Evolutionary conservation across 2,113 vertebrate genomes (phyloP), one percentile per base, ranked within the genome.

Genomic region (Megalops atlanticus): DNA sequence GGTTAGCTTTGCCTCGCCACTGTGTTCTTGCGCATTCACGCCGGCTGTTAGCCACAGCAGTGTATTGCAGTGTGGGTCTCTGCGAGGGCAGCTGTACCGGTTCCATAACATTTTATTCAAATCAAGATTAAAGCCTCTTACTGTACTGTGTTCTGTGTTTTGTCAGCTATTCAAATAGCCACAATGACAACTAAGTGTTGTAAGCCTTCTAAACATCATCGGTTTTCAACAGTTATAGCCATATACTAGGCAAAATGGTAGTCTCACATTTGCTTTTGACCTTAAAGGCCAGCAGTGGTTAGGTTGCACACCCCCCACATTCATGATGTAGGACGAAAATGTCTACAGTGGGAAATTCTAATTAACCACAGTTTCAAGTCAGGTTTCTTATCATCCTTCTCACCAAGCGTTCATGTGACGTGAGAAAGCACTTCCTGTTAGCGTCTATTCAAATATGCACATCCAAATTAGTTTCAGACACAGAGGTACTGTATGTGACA

Each of bases 271-370:
- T n/a, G n/a, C 8, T 10, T 10, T 64, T 27, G 8, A 58, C 58
- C 58, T 10, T 11, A 31, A 64, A 64, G 31, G 31, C 7, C n/a
- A 27, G 6, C 24, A 64, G 58, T 15, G 12, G 58, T 64, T 45
- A 45, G 58, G 11, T n/a, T 31, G 58, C 58, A 64, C 24, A 24
- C n/a, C 24, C 58, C 4, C 3, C 38, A 35, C 27, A 69, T 36
- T 27, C 12, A 15, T n/a, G n/a, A n/a, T n/a, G 54, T 54, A 43
- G 38, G 15, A 71, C 64, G 11, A 49, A 79, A 49, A 12, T 27
- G 39, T 15, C 31, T 41, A 35, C 64, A 71, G 38, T 18, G 36
- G 77, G 77, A 79, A 79, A 79, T 35, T 64, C 40, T 71, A 15
- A 41, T 43, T 18, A 71, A 72, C 78, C 41, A n/a, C 78, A 79